phyloP scores from a whole-genome alignment of 1,140 invertebrate species.

The Zaprionus gabonicus region DNA sequence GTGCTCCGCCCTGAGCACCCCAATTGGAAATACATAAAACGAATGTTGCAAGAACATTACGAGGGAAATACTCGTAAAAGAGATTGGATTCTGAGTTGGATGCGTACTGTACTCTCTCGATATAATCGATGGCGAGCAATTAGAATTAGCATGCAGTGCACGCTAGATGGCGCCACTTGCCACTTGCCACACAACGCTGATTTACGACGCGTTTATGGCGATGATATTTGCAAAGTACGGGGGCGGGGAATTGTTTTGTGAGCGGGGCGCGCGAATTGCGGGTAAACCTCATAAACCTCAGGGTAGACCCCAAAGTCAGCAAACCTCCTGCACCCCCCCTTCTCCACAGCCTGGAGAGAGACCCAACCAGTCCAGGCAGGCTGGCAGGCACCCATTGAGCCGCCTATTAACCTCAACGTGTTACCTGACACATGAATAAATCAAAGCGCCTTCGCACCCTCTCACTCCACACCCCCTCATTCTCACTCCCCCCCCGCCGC shows the following conservation, averaged over 20 bases:
- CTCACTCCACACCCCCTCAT: slow-evolving; percentile 8
- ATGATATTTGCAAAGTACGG: slow-evolving; percentile 24
- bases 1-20: too few species aligned
- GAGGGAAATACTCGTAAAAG: not conserved
- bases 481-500: not conserved
- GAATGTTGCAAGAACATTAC: not conserved
- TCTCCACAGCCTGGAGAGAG: not conserved
- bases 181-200: not conserved
- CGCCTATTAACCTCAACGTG: slow-evolving; percentile 72
- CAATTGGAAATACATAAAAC: too few species aligned
- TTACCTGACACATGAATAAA: slow-evolving; percentile 78
- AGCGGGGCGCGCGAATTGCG: slow-evolving; percentile 4
- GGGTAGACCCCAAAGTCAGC: slow-evolving; percentile 36
- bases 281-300: slow-evolving; percentile 67
- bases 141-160: slow-evolving; percentile 3
- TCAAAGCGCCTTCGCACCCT: slow-evolving; percentile 61
- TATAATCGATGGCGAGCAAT: not conserved
- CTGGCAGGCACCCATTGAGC: slow-evolving; percentile 53
- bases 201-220: slow-evolving; percentile 34
- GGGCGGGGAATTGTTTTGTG: slow-evolving; percentile 34
- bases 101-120: not conserved
- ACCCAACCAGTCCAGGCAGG: not conserved
- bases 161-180: slow-evolving; percentile 37
- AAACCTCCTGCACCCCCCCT: not conserved
- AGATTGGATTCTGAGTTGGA: not conserved